Evolutionary conservation across 2,113 vertebrate genomes (phyloP), one percentile per base, ranked within the genome.

Genomic region (Prunella himalayana): DNA sequence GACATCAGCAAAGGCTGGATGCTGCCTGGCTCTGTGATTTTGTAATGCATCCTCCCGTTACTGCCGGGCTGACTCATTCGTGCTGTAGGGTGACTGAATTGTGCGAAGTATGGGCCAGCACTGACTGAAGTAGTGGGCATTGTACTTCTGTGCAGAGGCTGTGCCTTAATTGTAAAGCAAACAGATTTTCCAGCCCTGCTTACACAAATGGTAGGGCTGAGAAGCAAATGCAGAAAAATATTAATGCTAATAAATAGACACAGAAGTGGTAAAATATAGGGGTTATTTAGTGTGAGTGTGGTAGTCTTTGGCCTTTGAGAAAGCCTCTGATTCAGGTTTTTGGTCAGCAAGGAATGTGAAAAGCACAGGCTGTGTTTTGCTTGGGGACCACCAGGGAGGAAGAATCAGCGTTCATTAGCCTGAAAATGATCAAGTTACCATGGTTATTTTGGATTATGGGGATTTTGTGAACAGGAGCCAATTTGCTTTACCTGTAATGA

Each of bases 1-100:
- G 94, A 96, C 95, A 82, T 94, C 93, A 95, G 89, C 69, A 91
- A 70, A 69, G 79, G 78, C 84, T 92, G 81, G 81, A 25, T 92
- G 73, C 65, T 84, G 93, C 53, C 73, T 85, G 57, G 39, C 81
- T 82, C 15, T 28, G 37, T 37, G 56, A 17, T 77, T 92, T 88
- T 87, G 53, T 53, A 60, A 7, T 27, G 42, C 54, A 50, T 69
- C 86, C 70, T 95, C 44, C 47, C 8, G 1, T 54, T 82, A 25
- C 19, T 70, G 59, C 93, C 60, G 39, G 27, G 35, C 93, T 79
- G 45, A 53, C 39, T 92, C 57, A 76, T 64, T 89, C 50, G 28
- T 0, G 0, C 45, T 63, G 0, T 3, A 65, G 66, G 18, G 18
- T n/a, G 82, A 53, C 37, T 24, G 54, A 57, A 79, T 85, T 85